Evolutionary conservation across 1,140 invertebrate species (phyloP), one percentile per base, ranked within the genome.

Genomic region (Drosophila setifemur): DNA sequence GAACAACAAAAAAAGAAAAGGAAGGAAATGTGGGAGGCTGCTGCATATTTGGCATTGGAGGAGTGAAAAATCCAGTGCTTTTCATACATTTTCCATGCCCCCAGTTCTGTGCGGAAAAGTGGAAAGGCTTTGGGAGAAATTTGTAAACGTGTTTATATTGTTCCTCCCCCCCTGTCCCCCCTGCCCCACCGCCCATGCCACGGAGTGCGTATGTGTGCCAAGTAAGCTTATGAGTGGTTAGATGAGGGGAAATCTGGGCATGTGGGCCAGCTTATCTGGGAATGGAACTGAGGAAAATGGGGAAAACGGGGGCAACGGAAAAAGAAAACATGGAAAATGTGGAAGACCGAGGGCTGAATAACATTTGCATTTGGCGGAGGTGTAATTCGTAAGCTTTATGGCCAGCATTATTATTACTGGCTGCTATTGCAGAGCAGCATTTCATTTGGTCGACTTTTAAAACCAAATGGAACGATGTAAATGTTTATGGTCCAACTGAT

Each of bases 121-220:
- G n/a, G n/a, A n/a, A n/a, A n/a, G n/a, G n/a, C n/a, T n/a, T 19
- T 16, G 18, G 28, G 43, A 57, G 50, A 63, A 74, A 74, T 72
- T 57, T 73, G 55, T 73, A 68, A 63, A 52, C 77, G 53, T 76
- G 72, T 67, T 74, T 79, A 75, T 69, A 57, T 67, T 81, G 44
- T 40, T 39, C n/a, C n/a, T 48, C 14, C 42, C 14, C 19, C 12
- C 55, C 33, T 48, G 42, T 23, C 19, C n/a, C 33, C 7, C 26
- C 11, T n/a, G n/a, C n/a, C n/a, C n/a, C n/a, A n/a, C n/a, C n/a
- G n/a, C n/a, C n/a, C n/a, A n/a, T n/a, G n/a, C n/a, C n/a, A n/a
- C 23, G 4, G 21, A 4, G n/a, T n/a, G n/a, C n/a, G n/a, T n/a
- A n/a, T 16, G 42, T 39, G 31, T 48, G 28, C 37, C 70, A 75